Percentiles rank a stretch among this genome's conserved stretches.
Conservation (phyloP, 2,888 invertebrate species). For the Patella caerulea region DNA sequence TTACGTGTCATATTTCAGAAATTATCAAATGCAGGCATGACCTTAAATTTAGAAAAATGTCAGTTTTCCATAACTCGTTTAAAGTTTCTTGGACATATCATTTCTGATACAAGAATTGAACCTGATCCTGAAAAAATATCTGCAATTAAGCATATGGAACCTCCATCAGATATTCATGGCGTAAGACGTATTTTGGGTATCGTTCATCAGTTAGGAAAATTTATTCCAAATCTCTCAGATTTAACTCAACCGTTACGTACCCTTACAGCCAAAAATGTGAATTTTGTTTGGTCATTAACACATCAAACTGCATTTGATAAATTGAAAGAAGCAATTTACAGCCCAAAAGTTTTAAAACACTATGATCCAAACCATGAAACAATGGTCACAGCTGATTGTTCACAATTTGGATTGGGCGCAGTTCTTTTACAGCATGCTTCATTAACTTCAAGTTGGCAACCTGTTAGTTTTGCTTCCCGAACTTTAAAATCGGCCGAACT, state of each 20-base stretch:
- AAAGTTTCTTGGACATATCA: slow-evolving; percentile 36
- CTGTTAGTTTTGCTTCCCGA: too few species aligned
- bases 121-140: slow-evolving; percentile 21
- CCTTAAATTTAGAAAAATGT: slow-evolving; percentile 36
- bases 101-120: slow-evolving; percentile 23
- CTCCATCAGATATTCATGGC: slow-evolving; percentile 1
- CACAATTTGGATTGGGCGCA: too few species aligned
- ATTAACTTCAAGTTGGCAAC: too few species aligned
- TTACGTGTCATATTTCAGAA: slow-evolving; percentile 13
- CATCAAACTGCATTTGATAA: too few species aligned
- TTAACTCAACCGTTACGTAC: neutral
- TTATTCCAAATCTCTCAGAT: neutral
- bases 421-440: too few species aligned
- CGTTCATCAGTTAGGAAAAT: neutral
- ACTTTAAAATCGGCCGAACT: too few species aligned
- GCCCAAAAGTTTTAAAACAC: neutral
- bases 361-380: too few species aligned
- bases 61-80: slow-evolving; percentile 23
- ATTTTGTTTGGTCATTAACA: too few species aligned
- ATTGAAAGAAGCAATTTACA: neutral
- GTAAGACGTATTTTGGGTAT: neutral
- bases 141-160: neutral
- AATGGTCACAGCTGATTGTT: too few species aligned
- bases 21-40: slow-evolving; percentile 23
- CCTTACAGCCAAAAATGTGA: too few species aligned